Percentiles rank a stretch among this genome's conserved stretches.
phyloP scores from a whole-genome alignment of 2,888 invertebrate genomes.

The Lithophane semibrunnea region DNA sequence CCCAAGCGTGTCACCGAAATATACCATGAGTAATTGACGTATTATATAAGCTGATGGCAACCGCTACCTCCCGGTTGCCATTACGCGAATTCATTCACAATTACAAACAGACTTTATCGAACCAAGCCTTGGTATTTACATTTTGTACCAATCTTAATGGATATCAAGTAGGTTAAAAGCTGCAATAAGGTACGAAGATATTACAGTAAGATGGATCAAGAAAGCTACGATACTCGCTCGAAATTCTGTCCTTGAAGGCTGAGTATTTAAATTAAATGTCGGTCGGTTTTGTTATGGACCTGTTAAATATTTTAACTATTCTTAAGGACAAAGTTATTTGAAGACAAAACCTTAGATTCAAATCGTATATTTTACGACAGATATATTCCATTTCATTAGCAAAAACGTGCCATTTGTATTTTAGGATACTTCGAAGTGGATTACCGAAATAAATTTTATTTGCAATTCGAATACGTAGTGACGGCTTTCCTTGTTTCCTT shows the following conservation, averaged over 20 bases:
- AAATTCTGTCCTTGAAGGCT: slow-evolving; percentile 30
- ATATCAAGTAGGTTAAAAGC: slow-evolving; percentile 61
- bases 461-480: slow-evolving; percentile 44
- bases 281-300: not conserved
- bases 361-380: slow-evolving; percentile 17
- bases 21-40: slow-evolving; percentile 47
- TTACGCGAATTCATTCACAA: slow-evolving; percentile 66
- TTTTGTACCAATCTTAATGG: slow-evolving; percentile 66
- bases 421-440: slow-evolving; percentile 18
- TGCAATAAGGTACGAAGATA: slow-evolving; percentile 39
- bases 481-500: slow-evolving; percentile 44
- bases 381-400: slow-evolving; percentile 22
- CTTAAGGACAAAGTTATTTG: slow-evolving; percentile 6
- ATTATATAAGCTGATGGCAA: slow-evolving; percentile 65
- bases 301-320: slow-evolving; percentile 26
- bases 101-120: slow-evolving; percentile 60
- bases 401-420: slow-evolving; percentile 24
- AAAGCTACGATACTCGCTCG: slow-evolving; percentile 34
- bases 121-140: slow-evolving; percentile 67
- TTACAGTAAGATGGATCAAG: slow-evolving; percentile 35
- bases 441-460: slow-evolving; percentile 40
- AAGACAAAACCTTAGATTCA: not conserved
- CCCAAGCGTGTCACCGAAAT: slow-evolving; percentile 44
- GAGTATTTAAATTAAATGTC: slow-evolving; percentile 20
- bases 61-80: slow-evolving; percentile 41